Percentiles rank a stretch among this genome's conserved stretches.
phyloP scores from a whole-genome alignment of 2,888 invertebrate species.

The Kryphioiulus occultus region DNA sequence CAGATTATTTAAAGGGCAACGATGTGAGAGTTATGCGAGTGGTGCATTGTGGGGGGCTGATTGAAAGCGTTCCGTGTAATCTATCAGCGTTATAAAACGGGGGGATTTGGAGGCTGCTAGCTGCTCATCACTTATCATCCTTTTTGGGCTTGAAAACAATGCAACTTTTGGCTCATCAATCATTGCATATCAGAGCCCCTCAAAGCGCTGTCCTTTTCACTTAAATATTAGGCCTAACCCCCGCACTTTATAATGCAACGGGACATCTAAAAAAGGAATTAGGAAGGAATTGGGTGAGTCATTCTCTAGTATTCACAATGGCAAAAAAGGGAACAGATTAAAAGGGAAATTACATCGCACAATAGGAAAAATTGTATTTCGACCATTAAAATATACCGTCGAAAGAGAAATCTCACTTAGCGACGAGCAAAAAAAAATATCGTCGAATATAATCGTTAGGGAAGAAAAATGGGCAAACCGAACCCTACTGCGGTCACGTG shows the following conservation, averaged over 20 bases:
- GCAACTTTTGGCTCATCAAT: conserved; percentile 35
- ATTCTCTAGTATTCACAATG: neutral
- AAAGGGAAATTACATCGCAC: conserved; percentile 2
- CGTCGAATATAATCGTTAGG: neutral
- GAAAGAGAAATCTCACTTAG: neutral
- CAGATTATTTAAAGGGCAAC: conserved; percentile 23
- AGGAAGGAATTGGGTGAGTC: conserved; percentile 31
- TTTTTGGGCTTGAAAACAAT: conserved; percentile 22
- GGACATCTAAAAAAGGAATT: neutral
- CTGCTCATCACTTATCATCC: conserved; percentile 35
- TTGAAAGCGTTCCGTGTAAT: neutral
- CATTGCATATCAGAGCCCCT: conserved; percentile 22
- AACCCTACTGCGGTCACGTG: neutral
- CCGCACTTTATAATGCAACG: neutral
- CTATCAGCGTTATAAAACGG: conserved; percentile 29
- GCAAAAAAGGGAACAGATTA: neutral
- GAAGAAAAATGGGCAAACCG: neutral
- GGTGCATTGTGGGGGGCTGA: neutral
- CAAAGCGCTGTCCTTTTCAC: conserved; percentile 19
- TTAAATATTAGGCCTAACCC: conserved; percentile 35
- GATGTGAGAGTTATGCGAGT: neutral
- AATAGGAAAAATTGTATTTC: neutral
- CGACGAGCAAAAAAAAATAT: neutral
- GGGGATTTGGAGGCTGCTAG: conserved; percentile 28
- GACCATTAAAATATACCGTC: neutral